phyloP scores from a whole-genome alignment of 2,113 vertebrate species.

The Xiphophorus maculatus region DNA sequence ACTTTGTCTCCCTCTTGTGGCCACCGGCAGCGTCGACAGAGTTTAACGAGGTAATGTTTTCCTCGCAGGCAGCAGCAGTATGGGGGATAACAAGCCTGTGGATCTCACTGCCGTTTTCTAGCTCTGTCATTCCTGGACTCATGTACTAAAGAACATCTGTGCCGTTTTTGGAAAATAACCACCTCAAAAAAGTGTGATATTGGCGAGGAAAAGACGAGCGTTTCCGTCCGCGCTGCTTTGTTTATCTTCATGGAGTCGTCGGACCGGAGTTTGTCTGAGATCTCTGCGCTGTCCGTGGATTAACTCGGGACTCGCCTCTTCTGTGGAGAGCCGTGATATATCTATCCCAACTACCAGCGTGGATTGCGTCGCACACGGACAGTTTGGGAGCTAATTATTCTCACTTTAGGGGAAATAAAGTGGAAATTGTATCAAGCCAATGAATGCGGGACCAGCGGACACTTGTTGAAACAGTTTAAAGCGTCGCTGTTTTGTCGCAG shows the following conservation, averaged over 20 bases:
- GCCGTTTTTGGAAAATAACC: neutral
- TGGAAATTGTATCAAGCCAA: slow-evolving; percentile 13
- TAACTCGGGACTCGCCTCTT: slow-evolving; percentile 45
- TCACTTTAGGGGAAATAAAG: neutral
- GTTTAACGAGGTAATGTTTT: slow-evolving; percentile 56
- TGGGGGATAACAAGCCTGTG: slow-evolving; percentile 42
- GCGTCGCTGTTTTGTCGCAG: slow-evolving; percentile 39
- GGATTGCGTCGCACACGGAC: slow-evolving; percentile 28
- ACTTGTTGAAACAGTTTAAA: slow-evolving; percentile 77
- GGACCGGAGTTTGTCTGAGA: slow-evolving; percentile 49
- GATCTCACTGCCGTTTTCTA: slow-evolving; percentile 21
- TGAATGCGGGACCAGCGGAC: slow-evolving; percentile 43
- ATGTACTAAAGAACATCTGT: neutral
- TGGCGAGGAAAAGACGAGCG: neutral
- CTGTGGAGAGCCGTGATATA: slow-evolving; percentile 23
- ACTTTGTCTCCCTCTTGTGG: slow-evolving; percentile 56
- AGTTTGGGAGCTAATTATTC: neutral
- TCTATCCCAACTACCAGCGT: slow-evolving; percentile 17
- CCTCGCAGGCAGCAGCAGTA: slow-evolving; percentile 23
- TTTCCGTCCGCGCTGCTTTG: slow-evolving; percentile 3
- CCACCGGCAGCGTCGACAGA: rapidly evolving
- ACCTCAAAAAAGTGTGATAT: too few species aligned
- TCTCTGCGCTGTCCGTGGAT: slow-evolving; percentile 50
- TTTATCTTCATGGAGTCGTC: slow-evolving; percentile 35
- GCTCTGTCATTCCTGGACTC: slow-evolving; percentile 3